phyloP scores from a whole-genome alignment of 2,888 invertebrate genomes.

The Hyposoter dolosus region DNA sequence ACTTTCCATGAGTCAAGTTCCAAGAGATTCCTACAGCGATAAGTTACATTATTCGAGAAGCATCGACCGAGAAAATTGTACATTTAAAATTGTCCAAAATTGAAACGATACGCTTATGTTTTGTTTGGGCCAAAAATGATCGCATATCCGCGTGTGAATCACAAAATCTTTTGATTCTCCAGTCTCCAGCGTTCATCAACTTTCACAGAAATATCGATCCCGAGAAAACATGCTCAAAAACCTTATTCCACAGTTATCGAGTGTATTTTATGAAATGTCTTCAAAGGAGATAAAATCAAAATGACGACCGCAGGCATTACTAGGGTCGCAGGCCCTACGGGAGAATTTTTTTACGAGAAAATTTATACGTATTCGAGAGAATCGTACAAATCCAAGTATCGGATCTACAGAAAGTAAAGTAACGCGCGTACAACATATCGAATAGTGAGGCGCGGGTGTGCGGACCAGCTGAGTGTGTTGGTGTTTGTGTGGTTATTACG shows the following conservation, averaged over 20 bases:
- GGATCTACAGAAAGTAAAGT: neutral
- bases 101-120: too few relatives aligned
- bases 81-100: too few relatives aligned
- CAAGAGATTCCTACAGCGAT: too few relatives aligned
- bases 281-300: neutral
- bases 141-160: too few relatives aligned
- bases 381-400: neutral
- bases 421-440: neutral
- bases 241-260: neutral
- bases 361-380: neutral
- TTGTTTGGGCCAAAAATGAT: too few relatives aligned
- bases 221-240: neutral
- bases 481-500: constrained; percentile 52
- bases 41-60: too few relatives aligned
- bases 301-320: neutral
- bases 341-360: constrained; percentile 16
- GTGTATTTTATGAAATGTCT: neutral
- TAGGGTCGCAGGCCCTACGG: neutral
- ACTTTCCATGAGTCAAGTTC: neutral
- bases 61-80: too few relatives aligned
- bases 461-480: neutral
- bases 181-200: too few relatives aligned
- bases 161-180: too few relatives aligned
- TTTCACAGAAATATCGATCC: neutral
- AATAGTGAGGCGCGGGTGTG: neutral